phyloP scores from a whole-genome alignment of 2,888 invertebrate genomes.

The Alloscopus bannaensis region DNA sequence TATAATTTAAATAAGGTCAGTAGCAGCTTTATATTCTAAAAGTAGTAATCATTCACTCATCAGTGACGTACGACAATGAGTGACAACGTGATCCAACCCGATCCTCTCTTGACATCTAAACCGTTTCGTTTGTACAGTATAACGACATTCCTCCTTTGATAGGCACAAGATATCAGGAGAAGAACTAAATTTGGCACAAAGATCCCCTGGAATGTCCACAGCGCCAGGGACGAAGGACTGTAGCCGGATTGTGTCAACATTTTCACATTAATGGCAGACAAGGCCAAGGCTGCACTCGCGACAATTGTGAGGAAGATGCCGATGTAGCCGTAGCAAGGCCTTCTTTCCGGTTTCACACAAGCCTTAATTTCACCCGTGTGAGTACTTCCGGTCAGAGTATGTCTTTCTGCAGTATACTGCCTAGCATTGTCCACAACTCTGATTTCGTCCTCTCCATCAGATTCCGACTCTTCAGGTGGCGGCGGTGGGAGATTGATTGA shows the following conservation, averaged over 20 bases:
- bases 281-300: constrained; percentile 42
- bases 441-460: not conserved
- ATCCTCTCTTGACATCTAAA: not conserved
- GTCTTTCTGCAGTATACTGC: no score
- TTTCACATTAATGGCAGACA: constrained; percentile 40
- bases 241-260: constrained; percentile 30
- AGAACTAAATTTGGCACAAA: constrained; percentile 40
- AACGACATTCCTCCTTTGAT: not conserved
- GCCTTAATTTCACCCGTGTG: constrained; percentile 35
- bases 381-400: no score
- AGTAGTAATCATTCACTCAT: no score
- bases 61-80: no score
- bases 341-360: constrained; percentile 8
- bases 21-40: no score
- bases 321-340: not conserved
- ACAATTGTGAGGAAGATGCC: constrained; percentile 54
- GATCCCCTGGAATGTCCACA: constrained; percentile 61
- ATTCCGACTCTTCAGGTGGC: not conserved
- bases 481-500: constrained; percentile 22
- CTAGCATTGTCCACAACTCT: not conserved
- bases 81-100: not conserved
- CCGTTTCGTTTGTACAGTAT: not conserved
- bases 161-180: constrained; percentile 17
- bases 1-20: not conserved
- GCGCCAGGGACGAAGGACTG: constrained; percentile 42